phyloP scores from a whole-genome alignment of 2,888 invertebrate genomes.

The Chromoteleia sp. region DNA sequence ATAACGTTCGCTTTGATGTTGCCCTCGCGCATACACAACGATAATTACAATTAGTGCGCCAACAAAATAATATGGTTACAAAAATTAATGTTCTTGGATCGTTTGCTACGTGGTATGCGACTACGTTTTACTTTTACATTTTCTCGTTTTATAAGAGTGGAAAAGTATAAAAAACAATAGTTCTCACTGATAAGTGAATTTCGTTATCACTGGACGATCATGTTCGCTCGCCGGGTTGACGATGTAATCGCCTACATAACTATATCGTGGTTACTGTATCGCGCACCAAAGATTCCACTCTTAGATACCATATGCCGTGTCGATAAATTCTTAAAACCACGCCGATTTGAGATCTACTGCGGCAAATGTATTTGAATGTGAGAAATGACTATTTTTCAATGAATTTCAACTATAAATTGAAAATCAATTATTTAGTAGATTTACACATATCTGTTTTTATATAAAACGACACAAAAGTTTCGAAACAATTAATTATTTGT shows the following conservation, averaged over 20 bases:
- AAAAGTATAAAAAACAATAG: slow-evolving; percentile 25
- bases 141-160: background rate
- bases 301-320: slow-evolving; percentile 22
- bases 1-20: slow-evolving; percentile 27
- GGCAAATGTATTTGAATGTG: slow-evolving; percentile 1
- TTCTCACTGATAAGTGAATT: slow-evolving; percentile 32
- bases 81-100: slow-evolving; percentile 24
- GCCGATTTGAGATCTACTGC: slow-evolving; percentile 12
- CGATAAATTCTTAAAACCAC: slow-evolving; percentile 32
- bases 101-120: background rate
- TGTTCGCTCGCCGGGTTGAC: slow-evolving; percentile 28
- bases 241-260: slow-evolving; percentile 41
- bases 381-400: slow-evolving; percentile 3
- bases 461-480: too few species aligned
- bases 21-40: slow-evolving; percentile 16
- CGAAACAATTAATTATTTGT: too few species aligned
- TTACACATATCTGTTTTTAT: too few species aligned
- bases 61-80: slow-evolving; percentile 19
- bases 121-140: slow-evolving; percentile 1
- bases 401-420: background rate
- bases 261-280: slow-evolving; percentile 39
- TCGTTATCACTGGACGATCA: slow-evolving; percentile 37
- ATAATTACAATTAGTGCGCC: slow-evolving; percentile 25
- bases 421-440: too few species aligned
- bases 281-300: slow-evolving; percentile 12